Evolutionary conservation across 2,113 vertebrate genomes (phyloP), one percentile per base, ranked within the genome.

Genomic region (Dissostichus mawsoni): DNA sequence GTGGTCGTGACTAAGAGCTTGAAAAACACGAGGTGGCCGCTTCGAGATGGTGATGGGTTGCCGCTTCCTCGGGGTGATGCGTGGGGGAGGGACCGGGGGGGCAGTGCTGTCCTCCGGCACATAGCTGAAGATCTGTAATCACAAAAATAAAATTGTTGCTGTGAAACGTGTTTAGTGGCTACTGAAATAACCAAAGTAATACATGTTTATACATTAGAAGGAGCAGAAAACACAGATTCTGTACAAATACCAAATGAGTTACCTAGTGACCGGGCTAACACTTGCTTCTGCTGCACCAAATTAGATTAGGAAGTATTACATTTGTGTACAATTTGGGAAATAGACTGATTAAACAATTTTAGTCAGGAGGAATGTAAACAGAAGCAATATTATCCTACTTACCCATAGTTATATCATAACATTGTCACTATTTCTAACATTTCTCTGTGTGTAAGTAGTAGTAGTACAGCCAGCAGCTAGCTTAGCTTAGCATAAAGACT

Each of bases 41-140:
- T 99, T 99, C 53, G 98, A 99, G 90, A 99, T 99, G 12, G 98
- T 99, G 93, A 99, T 99, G 87, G 98, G 98, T 73, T 98, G 98
- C 75, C 98, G 96, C 74, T 94, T 96, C 77, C 97, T 96, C 5
- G 96, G 96, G 76, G 95, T 93, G 74, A 97, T 95, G 71, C 97
- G 94, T 7, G 97, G 98, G 17, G 97, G 97, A 56, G 97, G 98
- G 56, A 98, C 84, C 0, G 97, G 98, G 0, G 97, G 97, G 1
- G 94, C 88, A 0, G 89, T 50, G 81, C 81, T 96, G 86, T 99
- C 97, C 74, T 98, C 97, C 1, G 97, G 98, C 50, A 94, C 93
- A 10, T 94, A 91, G 5, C 95, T 96, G 92, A 98, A 99, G 88
- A 99, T 98, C 98, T 99, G 93, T 50, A 44, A 81, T 50, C 29